A percentile compares a stretch with the other conserved stretches of the same genome.
Evolutionary conservation across 2,797 vertebrate species (phyloP).

Genomic region (Protonibea diacanthus): DNA sequence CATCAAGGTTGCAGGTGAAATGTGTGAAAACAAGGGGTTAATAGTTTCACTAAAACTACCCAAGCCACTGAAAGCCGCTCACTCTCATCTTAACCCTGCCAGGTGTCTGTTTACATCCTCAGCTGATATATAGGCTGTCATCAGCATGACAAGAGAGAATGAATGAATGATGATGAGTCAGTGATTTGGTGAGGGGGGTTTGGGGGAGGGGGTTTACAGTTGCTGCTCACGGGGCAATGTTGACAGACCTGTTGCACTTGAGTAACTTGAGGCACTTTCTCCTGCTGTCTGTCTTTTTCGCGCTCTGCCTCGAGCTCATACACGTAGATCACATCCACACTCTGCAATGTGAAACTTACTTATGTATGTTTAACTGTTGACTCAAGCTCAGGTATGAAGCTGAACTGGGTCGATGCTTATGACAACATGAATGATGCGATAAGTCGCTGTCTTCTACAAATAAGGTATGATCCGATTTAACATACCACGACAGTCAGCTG

Average conservation of each 20-base stretch:
- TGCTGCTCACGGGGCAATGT: conserved; percentile 26
- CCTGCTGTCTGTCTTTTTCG: neutral
- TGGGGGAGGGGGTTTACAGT: conserved; percentile 2
- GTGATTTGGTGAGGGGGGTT: neutral
- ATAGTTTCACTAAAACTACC: neutral
- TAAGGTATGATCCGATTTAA: conserved; percentile 44
- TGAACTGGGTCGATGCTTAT: conserved; percentile 1
- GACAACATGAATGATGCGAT: neutral
- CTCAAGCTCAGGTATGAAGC: conserved; percentile 36
- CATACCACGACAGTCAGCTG: neutral
- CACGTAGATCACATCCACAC: neutral
- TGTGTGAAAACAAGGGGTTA: neutral
- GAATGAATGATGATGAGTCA: conserved; percentile 5
- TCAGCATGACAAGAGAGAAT: conserved; percentile 34
- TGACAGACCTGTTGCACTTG: conserved; percentile 71
- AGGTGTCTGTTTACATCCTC: conserved; percentile 23
- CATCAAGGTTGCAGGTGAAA: neutral
- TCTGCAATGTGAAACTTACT: neutral
- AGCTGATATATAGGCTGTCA: neutral
- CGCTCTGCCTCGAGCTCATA: neutral
- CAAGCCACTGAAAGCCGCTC: neutral
- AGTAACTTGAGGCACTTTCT: conserved; percentile 34
- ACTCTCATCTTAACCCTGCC: neutral
- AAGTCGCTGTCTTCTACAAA: conserved; percentile 10
- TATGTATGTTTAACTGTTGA: neutral